These are phyloP conservation scores for Drosophila merina DNA, from an alignment of 2,888 invertebrate genomes.

Conservation along the genomic window DNA sequence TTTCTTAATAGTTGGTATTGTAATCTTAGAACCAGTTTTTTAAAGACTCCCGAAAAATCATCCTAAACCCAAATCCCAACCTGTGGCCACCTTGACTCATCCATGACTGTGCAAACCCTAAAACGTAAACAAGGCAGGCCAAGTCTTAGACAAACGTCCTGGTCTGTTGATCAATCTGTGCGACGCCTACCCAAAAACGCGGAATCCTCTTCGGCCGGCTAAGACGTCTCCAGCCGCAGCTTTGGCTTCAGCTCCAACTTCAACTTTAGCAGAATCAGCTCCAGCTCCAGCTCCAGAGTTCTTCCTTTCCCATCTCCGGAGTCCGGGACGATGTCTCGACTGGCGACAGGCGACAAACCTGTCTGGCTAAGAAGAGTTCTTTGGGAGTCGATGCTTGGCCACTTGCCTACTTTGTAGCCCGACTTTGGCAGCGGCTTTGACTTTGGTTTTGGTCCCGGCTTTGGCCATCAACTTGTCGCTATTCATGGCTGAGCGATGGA, in stretches of 20 bases:
- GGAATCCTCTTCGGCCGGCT: conserved; percentile 29
- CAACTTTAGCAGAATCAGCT: conserved; percentile 7
- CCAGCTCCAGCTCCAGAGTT: conserved; percentile 11
- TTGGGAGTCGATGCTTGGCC: conserved; percentile 49
- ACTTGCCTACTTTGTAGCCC: conserved; percentile 62
- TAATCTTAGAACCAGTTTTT: no score
- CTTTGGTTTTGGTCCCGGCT: conserved; percentile 23
- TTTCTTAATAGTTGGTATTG: no score
- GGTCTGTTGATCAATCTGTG: conserved; percentile 74
- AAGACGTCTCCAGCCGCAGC: conserved; percentile 8
- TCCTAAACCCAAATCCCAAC: not conserved
- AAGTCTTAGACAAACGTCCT: conserved; percentile 64
- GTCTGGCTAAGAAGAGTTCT: conserved; percentile 49
- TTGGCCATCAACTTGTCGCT: conserved; percentile 64
- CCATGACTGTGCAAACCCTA: conserved; percentile 56
- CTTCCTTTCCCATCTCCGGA: conserved; percentile 21
- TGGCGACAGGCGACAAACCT: conserved; percentile 57
- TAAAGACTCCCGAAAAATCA: not conserved
- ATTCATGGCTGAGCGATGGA: conserved; percentile 40
- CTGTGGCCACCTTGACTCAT: conserved; percentile 19
- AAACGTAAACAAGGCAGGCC: conserved; percentile 55
- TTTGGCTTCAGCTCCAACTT: conserved; percentile 10
- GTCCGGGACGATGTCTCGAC: conserved; percentile 11
- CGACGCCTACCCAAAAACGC: conserved; percentile 70
- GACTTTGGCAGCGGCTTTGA: conserved; percentile 36